A percentile compares a stretch with the other conserved stretches of the same genome.
Evolutionary conservation across 1,140 invertebrate species (phyloP).

Genomic region (Eumeta japonica): DNA sequence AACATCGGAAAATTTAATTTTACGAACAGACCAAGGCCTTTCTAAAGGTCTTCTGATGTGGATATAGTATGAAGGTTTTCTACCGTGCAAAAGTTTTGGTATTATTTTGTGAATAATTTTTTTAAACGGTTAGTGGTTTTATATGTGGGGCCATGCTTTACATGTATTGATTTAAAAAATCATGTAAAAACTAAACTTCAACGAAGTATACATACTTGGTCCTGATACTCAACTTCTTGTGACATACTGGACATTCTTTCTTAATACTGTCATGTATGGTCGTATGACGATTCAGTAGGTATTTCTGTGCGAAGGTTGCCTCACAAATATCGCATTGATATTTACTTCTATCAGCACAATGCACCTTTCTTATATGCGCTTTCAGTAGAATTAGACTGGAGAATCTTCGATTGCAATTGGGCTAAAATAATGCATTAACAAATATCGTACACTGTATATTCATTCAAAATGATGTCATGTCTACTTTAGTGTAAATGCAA

Average conservation of each 20-base stretch:
- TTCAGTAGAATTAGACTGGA: conserved; percentile 11
- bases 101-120: too few relatives aligned
- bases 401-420: conserved; percentile 7
- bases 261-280: conserved; percentile 3
- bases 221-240: conserved; percentile 8
- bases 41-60: too few relatives aligned
- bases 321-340: conserved; percentile 23
- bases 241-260: conserved; percentile 7
- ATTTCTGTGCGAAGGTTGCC: conserved; percentile 12
- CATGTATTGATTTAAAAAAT: too few relatives aligned
- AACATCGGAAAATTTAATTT: too few relatives aligned
- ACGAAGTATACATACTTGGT: conserved; percentile 11
- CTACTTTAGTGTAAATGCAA: too few relatives aligned
- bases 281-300: conserved; percentile 8
- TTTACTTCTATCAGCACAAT: conserved; percentile 16
- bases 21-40: too few relatives aligned
- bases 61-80: too few relatives aligned
- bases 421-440: conserved; percentile 7
- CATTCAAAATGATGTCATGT: conserved; percentile 16
- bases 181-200: too few relatives aligned
- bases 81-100: too few relatives aligned
- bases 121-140: background rate
- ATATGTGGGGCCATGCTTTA: too few relatives aligned
- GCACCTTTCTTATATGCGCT: conserved; percentile 26
- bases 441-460: conserved; percentile 13